phyloP scores from a whole-genome alignment of 2,113 vertebrate genomes.

The Dipodomys merriami region DNA sequence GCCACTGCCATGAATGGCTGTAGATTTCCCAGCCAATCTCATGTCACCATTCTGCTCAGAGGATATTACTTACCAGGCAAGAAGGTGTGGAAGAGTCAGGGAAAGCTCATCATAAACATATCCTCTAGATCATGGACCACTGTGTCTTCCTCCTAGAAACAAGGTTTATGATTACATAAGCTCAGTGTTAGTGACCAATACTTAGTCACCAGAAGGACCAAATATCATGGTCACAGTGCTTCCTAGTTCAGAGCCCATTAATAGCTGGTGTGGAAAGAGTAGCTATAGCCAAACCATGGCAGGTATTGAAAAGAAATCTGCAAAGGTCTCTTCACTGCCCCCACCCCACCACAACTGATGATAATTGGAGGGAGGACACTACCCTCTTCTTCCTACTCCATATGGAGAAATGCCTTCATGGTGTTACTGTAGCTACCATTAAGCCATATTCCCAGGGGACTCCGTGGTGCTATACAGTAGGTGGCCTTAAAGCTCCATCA shows the following conservation, averaged over 20 bases:
- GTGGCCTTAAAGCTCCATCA: background rate
- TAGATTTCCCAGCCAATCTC: background rate
- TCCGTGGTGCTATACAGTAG: background rate
- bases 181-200: background rate
- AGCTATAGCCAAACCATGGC: background rate
- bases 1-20: background rate
- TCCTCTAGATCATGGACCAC: background rate
- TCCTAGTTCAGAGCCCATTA: background rate
- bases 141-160: background rate
- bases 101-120: background rate
- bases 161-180: background rate
- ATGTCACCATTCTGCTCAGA: background rate
- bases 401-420: rapidly evolving
- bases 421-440: background rate
- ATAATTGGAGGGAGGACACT: too few relatives aligned
- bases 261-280: background rate
- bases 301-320: background rate
- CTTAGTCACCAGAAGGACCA: background rate
- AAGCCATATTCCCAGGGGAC: background rate
- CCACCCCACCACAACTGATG: background rate
- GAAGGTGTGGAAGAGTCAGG: background rate
- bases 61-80: background rate
- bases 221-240: background rate
- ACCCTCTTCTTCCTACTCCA: background rate
- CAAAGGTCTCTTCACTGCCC: too few relatives aligned